Evolutionary conservation across 2,888 invertebrate genomes (phyloP).

Genomic region (Drosophila greeni): DNA sequence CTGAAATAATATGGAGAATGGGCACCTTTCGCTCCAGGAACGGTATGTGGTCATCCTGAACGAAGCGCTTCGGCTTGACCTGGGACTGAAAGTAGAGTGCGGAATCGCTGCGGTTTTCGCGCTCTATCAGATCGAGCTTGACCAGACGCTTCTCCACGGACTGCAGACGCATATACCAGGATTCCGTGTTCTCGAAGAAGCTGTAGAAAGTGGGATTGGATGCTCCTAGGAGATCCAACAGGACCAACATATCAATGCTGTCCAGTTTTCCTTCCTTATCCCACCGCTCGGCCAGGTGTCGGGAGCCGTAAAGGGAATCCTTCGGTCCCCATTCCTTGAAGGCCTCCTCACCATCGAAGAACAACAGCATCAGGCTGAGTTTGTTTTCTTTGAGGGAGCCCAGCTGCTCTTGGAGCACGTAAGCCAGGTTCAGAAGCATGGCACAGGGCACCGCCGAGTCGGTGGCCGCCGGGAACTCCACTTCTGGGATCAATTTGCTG

Average conservation of each 20-base stretch:
- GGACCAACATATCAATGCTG: conserved; percentile 86
- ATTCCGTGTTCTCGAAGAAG: conserved; percentile 87
- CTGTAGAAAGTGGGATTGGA: conserved; percentile 91
- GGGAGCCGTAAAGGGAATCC: conserved; percentile 97
- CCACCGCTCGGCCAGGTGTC: conserved; percentile 91
- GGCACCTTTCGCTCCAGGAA: conserved; percentile 82
- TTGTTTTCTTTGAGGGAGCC: conserved; percentile 78
- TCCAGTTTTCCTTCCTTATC: conserved; percentile 80
- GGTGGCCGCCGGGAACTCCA: conserved; percentile 83
- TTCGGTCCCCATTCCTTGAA: conserved; percentile 90
- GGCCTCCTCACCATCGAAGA: conserved; percentile 99
- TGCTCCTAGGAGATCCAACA: conserved; percentile 95
- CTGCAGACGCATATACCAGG: conserved; percentile 86
- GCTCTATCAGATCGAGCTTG: conserved; percentile 81
- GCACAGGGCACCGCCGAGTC: conserved; percentile 98
- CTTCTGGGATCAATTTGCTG: conserved; percentile 83
- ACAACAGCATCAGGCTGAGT: conserved; percentile 88
- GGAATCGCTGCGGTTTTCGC: conserved; percentile 76
- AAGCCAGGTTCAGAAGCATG: conserved; percentile 90
- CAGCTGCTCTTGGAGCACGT: conserved; percentile 83
- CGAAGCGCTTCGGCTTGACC: conserved; percentile 82
- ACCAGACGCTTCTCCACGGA: conserved; percentile 85
- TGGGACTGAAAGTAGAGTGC: conserved; percentile 85
- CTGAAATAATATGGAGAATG: conserved; percentile 93
- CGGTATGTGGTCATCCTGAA: conserved; percentile 93